Evolutionary conservation across 1,140 invertebrate genomes (phyloP), one percentile per base, ranked within the genome.

Genomic region (Mizuhopecten yessoensis): DNA sequence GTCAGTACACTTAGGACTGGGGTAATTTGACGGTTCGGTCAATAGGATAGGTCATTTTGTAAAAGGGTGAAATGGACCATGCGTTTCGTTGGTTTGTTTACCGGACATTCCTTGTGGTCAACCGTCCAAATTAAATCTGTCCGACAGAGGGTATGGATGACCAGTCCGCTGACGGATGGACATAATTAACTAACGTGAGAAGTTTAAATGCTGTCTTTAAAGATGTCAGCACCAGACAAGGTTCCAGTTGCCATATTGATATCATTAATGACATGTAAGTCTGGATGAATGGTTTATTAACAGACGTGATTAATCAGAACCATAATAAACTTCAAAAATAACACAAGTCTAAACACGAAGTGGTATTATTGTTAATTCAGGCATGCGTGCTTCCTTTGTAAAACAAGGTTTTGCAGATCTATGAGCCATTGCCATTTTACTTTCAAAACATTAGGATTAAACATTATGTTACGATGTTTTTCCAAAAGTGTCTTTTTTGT

Each of bases 21-120:
- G 57, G 57, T 75, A 75, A 75, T 75, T n/a, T 75, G 57, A 75
- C 57, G n/a, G 57, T 17, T 29, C n/a, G n/a, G n/a, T n/a, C n/a
- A n/a, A n/a, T n/a, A n/a, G n/a, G n/a, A n/a, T n/a, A n/a, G n/a
- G n/a, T n/a, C n/a, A 29, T 75, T 29, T 75, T 75, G 57, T 75
- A n/a, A 29, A 49, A 15, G 45, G 13, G 2, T 17, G 20, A 75
- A 29, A 75, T 75, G 23, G 57, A 75, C 57, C 23, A 29, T 17
- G 57, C 1, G 17, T 11, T 75, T 75, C 29, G 57, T 75, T 75
- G 1, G 23, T 29, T 29, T 75, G 57, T 75, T 29, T 75, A 75
- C 23, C n/a, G 57, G n/a, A 75, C n/a, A 75, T 75, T 75, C n/a
- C 57, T 75, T 17, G 15, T 49, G 45, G 45, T 49, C 45, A 49